Evolutionary conservation across 2,113 vertebrate genomes (phyloP).

Genomic region (Xyrauchen texanus): DNA sequence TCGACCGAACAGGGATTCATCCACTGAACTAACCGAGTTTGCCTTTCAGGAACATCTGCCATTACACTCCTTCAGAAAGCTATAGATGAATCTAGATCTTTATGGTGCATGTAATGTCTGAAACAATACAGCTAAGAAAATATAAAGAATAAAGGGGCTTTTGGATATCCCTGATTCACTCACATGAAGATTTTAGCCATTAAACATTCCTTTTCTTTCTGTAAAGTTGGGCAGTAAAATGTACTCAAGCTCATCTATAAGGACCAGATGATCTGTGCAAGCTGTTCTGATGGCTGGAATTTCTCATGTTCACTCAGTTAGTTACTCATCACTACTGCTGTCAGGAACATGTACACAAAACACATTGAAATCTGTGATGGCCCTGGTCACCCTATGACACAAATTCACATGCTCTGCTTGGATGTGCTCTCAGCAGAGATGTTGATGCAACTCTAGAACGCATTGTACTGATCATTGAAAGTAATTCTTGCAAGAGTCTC

Average conservation of each 20-base stretch:
- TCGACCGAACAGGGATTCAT: conserved; percentile 76
- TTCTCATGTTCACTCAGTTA: conserved; percentile 33
- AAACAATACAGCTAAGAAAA: conserved; percentile 59
- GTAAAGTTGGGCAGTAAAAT: conserved; percentile 29
- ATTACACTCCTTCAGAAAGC: conserved; percentile 60
- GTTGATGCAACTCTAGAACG: too few species aligned
- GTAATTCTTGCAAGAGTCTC: too few species aligned
- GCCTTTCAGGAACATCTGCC: conserved; percentile 67
- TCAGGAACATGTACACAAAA: conserved; percentile 24
- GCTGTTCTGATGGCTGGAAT: conserved; percentile 35
- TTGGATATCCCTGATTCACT: conserved; percentile 25
- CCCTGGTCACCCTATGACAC: too few species aligned
- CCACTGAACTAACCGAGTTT: conserved; percentile 64
- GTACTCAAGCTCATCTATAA: conserved; percentile 50
- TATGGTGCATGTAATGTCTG: conserved; percentile 67
- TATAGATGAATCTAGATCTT: conserved; percentile 56
- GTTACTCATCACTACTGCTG: conserved; percentile 29
- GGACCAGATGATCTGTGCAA: conserved; percentile 41
- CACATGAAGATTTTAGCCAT: conserved; percentile 5
- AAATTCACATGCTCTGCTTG: too few species aligned
- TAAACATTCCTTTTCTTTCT: conserved; percentile 27
- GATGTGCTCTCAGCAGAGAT: too few species aligned
- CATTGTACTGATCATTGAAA: too few species aligned
- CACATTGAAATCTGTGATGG: background rate
- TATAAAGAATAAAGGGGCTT: conserved; percentile 35